Evolutionary conservation across 2,888 invertebrate genomes (phyloP), one percentile per base, ranked within the genome.

Genomic region (Eilema sororculum): DNA sequence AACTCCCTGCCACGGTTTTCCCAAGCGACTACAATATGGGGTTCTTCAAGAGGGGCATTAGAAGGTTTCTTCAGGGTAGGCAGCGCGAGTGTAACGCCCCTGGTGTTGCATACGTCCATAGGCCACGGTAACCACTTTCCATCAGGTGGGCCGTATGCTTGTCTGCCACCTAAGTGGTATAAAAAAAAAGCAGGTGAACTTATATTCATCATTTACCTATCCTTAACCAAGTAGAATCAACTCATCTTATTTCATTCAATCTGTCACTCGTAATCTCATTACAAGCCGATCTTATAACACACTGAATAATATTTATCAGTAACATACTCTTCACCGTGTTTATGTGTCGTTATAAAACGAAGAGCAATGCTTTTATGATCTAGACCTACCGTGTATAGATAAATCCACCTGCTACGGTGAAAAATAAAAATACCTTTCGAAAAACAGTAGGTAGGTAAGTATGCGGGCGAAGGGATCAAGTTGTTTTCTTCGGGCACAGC

Each of bases 301-400:
- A 30, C 1, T 52, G 13, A 22, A 22, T 52, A 56, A 66, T 67
- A 79, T 62, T n/a, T 46, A 64, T 69, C 62, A 28, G 9, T 10
- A 56, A 20, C 30, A 62, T 62, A 59, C 41, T 73, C 46, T 68
- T 24, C 70, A 65, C 33, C 60, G 0, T n/a, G 12, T 46, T 70
- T 70, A 67, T 58, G 65, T 59, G 68, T 60, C 41, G 67, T 68
- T 58, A 52, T 78, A 75, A 77, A 78, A 56, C 72, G 71, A 56
- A 20, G 63, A 56, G 71, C 73, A 78, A 78, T 76, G 69, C 67
- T 77, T 80, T 81, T 81, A 81, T 68, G 78, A 78, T 72, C 65
- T 56, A 73, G 60, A 75, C 73, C 58, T 56, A 66, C 62, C 16
- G 30, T 63, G 71, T 81, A 74, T 71, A 76, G 72, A 83, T 80